Conservation (phyloP, 2,797 vertebrate genomes). For the Artibeus jamaicensis region DNA sequence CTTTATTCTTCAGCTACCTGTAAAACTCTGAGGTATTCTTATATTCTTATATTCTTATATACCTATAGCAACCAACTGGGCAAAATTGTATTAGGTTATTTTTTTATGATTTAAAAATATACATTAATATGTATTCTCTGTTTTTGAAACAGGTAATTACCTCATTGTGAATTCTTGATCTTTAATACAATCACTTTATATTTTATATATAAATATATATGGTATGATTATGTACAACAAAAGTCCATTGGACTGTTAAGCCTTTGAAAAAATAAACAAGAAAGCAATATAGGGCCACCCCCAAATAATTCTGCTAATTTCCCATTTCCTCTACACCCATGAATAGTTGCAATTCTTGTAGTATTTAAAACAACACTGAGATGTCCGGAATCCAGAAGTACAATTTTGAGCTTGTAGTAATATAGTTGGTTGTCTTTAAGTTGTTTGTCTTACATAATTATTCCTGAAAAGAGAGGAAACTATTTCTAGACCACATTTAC, state of each 20-base stretch:
- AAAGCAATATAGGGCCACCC: neutral
- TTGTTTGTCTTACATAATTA: neutral
- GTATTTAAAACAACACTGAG: neutral
- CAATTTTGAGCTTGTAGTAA: neutral
- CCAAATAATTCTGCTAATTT: slow-evolving; percentile 26
- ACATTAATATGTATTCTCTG: neutral
- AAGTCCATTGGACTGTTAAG: neutral
- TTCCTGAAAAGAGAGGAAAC: neutral
- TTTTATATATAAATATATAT: neutral
- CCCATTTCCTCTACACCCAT: neutral
- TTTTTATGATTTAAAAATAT: slow-evolving; percentile 25
- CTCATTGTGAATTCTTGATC: neutral
- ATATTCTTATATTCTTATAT: neutral
- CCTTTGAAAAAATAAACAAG: slow-evolving; percentile 31
- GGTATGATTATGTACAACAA: neutral
- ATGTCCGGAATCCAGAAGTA: slow-evolving; percentile 38
- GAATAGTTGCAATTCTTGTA: neutral
- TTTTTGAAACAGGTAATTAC: slow-evolving; percentile 4
- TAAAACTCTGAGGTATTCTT: neutral
- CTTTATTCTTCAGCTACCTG: slow-evolving; percentile 22
- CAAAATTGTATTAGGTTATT: neutral
- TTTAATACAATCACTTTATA: neutral
- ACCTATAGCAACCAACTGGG: neutral
- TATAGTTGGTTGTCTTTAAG: neutral
- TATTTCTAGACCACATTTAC: neutral